Evolutionary conservation across 2,888 invertebrate species (phyloP).

Genomic region (Apeira syringaria): DNA sequence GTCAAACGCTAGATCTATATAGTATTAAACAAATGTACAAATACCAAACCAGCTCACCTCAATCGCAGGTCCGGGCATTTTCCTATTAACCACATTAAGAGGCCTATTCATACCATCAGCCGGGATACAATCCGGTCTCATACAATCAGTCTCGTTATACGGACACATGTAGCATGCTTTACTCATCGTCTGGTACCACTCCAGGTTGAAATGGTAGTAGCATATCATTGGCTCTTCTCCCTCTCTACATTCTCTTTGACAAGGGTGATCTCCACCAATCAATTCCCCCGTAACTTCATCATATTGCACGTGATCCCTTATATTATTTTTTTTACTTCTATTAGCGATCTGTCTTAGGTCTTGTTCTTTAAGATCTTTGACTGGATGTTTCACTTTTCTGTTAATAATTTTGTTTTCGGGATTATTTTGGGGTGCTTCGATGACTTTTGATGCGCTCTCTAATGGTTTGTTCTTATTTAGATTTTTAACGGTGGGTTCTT

Average conservation of each 20-base stretch:
- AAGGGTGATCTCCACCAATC: slow-evolving; percentile 79
- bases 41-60: slow-evolving; percentile 81
- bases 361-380: slow-evolving; percentile 40
- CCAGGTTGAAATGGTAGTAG: slow-evolving; percentile 88
- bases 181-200: slow-evolving; percentile 93
- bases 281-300: slow-evolving; percentile 74
- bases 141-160: slow-evolving; percentile 88
- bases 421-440: slow-evolving; percentile 48
- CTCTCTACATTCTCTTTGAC: slow-evolving; percentile 86
- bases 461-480: slow-evolving; percentile 43
- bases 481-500: slow-evolving; percentile 35
- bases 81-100: slow-evolving; percentile 91
- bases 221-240: slow-evolving; percentile 87
- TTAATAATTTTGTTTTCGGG: slow-evolving; percentile 50
- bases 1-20: too few species aligned
- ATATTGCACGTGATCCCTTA: slow-evolving; percentile 62
- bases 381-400: slow-evolving; percentile 40
- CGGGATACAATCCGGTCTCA: slow-evolving; percentile 90
- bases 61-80: slow-evolving; percentile 93
- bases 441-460: slow-evolving; percentile 68
- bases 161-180: slow-evolving; percentile 95
- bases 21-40: too few species aligned
- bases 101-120: slow-evolving; percentile 92
- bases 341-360: slow-evolving; percentile 38
- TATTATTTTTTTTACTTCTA: slow-evolving; percentile 50